Percentiles rank a stretch among this genome's conserved stretches.
Conservation (phyloP, 2,797 vertebrate species). For the Sitta carolinensis region DNA sequence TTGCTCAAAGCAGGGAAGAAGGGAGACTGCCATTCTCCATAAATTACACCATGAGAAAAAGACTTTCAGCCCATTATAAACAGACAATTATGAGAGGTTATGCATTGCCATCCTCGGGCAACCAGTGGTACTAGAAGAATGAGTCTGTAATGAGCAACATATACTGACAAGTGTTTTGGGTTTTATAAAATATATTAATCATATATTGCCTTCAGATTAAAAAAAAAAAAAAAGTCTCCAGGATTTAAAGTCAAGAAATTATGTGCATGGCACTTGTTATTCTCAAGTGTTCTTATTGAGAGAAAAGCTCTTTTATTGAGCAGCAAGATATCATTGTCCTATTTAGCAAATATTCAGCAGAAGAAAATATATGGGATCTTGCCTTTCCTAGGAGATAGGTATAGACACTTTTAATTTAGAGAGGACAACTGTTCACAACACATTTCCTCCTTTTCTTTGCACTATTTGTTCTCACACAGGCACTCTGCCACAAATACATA, state of each 20-base stretch:
- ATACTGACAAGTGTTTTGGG: neutral
- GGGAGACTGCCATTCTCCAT: neutral
- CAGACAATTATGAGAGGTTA: conserved; percentile 5
- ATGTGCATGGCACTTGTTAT: neutral
- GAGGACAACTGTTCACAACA: neutral
- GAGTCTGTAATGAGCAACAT: neutral
- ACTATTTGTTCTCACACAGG: neutral
- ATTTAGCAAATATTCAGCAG: neutral
- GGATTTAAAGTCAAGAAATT: neutral
- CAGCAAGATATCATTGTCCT: neutral
- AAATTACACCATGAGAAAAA: conserved; percentile 33
- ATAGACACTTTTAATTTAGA: neutral
- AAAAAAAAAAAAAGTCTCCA: neutral
- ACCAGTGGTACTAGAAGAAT: neutral
- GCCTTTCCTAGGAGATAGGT: neutral
- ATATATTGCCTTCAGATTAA: neutral
- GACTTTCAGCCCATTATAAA: neutral
- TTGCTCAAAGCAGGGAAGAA: neutral
- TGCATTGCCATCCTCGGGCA: neutral
- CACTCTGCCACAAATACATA: neutral
- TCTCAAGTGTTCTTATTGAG: neutral
- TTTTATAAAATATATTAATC: neutral
- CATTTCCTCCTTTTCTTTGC: neutral
- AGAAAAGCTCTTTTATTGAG: neutral
- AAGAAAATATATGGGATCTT: neutral